Conservation (phyloP, 2,113 vertebrate species). For the Nyctibius bracteatus region DNA sequence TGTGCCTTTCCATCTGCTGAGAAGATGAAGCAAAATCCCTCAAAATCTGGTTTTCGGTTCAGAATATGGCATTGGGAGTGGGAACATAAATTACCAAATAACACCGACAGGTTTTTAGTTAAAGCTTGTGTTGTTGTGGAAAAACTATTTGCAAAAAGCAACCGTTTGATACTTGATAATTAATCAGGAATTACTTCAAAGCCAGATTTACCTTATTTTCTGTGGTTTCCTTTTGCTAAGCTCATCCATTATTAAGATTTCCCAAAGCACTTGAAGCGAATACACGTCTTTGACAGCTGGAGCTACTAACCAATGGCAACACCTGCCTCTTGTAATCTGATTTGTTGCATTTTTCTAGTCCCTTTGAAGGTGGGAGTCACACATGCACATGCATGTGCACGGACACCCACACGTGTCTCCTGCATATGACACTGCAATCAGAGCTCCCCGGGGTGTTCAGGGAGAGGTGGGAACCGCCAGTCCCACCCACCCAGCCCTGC, state of each 20-base stretch:
- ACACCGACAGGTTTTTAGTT: background rate
- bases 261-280: background rate
- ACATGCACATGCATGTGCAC: background rate
- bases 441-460: background rate
- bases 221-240: background rate
- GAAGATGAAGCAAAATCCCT: background rate
- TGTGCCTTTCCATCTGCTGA: background rate
- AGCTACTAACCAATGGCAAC: background rate
- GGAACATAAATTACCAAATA: background rate
- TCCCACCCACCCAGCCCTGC: background rate
- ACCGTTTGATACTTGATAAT: background rate
- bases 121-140: background rate
- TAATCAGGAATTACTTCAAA: background rate
- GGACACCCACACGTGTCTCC: background rate
- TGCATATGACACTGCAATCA: fast-evolving
- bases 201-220: background rate
- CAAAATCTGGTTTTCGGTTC: background rate
- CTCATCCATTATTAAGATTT: background rate
- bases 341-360: background rate
- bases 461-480: background rate
- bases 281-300: background rate
- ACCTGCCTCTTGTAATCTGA: background rate
- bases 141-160: background rate
- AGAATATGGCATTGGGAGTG: background rate
- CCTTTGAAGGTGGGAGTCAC: background rate